These are phyloP conservation scores for Ophion slaviceki DNA, from an alignment of 2,888 invertebrate species.

Conservation along the genomic window DNA sequence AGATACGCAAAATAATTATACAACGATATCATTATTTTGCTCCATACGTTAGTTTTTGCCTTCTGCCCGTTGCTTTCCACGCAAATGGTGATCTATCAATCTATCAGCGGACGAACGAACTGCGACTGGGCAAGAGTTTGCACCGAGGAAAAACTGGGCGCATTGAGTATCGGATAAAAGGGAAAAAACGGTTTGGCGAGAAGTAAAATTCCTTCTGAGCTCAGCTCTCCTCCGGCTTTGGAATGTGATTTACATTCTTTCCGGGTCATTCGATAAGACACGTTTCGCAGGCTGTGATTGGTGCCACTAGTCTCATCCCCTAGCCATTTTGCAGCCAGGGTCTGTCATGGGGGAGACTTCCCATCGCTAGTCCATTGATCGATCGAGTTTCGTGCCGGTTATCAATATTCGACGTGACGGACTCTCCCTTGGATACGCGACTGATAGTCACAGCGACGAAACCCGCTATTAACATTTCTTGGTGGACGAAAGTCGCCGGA, in stretches of 20 bases:
- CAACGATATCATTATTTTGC: too few relatives aligned
- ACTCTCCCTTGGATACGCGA: constrained; percentile 9
- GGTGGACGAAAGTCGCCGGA: neutral
- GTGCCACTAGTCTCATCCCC: constrained; percentile 45
- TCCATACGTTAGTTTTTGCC: too few relatives aligned
- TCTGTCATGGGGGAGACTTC: constrained; percentile 34
- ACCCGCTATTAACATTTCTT: constrained; percentile 16
- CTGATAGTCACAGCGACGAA: constrained; percentile 4
- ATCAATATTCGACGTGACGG: constrained; percentile 17
- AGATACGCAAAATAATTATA: too few relatives aligned
- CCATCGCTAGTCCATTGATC: constrained; percentile 58
- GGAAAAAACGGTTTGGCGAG: constrained; percentile 7
- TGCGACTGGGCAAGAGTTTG: neutral
- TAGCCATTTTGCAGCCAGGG: constrained; percentile 32
- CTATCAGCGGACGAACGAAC: too few relatives aligned
- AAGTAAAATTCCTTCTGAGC: constrained; percentile 35
- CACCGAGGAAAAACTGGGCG: neutral
- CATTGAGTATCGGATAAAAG: neutral
- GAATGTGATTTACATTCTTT: constrained; percentile 74
- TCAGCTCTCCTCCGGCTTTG: constrained; percentile 55
- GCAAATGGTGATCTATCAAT: too few relatives aligned
- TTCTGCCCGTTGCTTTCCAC: too few relatives aligned
- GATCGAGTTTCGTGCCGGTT: constrained; percentile 27
- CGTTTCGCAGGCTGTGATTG: constrained; percentile 68
- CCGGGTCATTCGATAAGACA: constrained; percentile 71